Conservation (phyloP, 2,797 vertebrate genomes). For the Tauraco hartlaubi region DNA sequence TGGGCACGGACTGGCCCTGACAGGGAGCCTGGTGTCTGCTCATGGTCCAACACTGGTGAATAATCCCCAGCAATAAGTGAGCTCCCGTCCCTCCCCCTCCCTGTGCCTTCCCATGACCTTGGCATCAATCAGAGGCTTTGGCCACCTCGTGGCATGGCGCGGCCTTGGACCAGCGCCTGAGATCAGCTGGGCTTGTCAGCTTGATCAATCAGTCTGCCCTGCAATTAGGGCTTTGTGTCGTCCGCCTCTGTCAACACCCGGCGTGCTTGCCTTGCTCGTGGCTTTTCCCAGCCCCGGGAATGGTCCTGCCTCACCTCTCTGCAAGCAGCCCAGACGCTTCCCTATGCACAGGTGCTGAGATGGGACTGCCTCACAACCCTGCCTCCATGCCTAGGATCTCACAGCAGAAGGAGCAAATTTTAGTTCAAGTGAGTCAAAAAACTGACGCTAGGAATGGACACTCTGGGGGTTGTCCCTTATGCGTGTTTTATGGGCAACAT, state of each 20-base stretch:
- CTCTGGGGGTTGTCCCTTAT: neutral
- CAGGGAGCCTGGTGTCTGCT: neutral
- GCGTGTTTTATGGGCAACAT: neutral
- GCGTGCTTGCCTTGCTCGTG: neutral
- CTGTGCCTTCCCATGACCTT: neutral
- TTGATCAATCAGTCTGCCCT: neutral
- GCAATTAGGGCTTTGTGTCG: neutral
- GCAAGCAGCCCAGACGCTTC: neutral
- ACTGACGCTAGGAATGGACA: neutral
- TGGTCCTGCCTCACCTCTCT: neutral
- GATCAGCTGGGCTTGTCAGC: slow-evolving; percentile 18
- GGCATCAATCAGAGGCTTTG: neutral
- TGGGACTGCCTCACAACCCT: neutral
- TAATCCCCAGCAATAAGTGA: neutral
- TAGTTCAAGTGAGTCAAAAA: neutral
- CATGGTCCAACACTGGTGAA: neutral
- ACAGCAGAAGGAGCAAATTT: neutral
- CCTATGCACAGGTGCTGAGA: rapidly evolving
- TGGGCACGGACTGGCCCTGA: rapidly evolving
- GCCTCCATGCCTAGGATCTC: neutral
- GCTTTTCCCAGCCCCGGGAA: neutral
- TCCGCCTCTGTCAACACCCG: rapidly evolving
- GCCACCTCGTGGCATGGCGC: neutral
- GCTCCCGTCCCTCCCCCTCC: rapidly evolving
- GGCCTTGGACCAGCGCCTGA: neutral